Evolutionary conservation across 1,140 invertebrate species (phyloP), one percentile per base, ranked within the genome.

Genomic region (Trichogramma pretiosum): DNA sequence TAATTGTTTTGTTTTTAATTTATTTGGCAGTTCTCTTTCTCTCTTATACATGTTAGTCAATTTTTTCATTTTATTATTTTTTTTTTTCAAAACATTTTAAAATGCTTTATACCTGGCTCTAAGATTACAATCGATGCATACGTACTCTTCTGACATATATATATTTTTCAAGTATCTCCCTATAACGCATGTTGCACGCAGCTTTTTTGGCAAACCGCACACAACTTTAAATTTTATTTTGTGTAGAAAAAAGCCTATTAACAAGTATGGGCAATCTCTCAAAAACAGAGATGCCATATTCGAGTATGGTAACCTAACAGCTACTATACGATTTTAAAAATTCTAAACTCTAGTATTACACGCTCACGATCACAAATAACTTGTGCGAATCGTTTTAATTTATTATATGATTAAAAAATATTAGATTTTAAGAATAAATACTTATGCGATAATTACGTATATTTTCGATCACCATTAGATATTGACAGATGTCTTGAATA

Each of bases 381-480:
- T n/a, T n/a, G n/a, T n/a, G n/a, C n/a, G n/a, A n/a, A n/a, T n/a
- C n/a, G n/a, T n/a, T n/a, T n/a, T n/a, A n/a, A n/a, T n/a, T n/a
- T n/a, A n/a, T n/a, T n/a, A n/a, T n/a, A n/a, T n/a, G n/a, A n/a
- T n/a, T n/a, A n/a, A n/a, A n/a, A n/a, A n/a, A n/a, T n/a, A n/a
- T n/a, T n/a, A n/a, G n/a, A n/a, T n/a, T n/a, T n/a, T n/a, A n/a
- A n/a, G n/a, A n/a, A n/a, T n/a, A n/a, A n/a, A n/a, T n/a, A n/a
- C 67, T 70, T 52, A 52, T 43, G 3, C 23, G 36, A 43, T 52
- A 52, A 71, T 71, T 72, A 72, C 68, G 70, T 71, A 72, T 72
- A 68, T 68, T 37, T 52, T 54, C 65, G 58, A 72, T 71, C 68
- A 70, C 70, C 64, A 62, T 68, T 64, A 64, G 11, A 61, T n/a